Base-by-base conservation (phyloP, 2,113 vertebrate genomes). In the Dascyllus trimaculatus region DNA sequence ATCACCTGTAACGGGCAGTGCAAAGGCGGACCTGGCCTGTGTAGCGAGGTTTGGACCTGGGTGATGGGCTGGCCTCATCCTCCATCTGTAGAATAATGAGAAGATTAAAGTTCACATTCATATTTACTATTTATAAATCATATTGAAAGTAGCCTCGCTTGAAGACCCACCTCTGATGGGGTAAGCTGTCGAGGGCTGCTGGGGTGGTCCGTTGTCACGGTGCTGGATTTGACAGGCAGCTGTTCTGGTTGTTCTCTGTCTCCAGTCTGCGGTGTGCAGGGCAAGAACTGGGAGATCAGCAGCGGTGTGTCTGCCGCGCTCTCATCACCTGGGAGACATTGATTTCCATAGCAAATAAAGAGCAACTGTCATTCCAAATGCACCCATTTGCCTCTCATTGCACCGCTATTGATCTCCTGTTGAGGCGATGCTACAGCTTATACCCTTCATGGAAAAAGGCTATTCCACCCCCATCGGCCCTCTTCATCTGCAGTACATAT, bases 21-120 rank as follows among this genome's bases (percentile, higher is more conserved):
- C 98, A 99, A 87, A 99, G 96, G 80, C 96, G 98, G 80, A 98
- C 97, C 89, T 97, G 98, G 89, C 97, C 97, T 80, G 96, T 97
- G 93, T 98, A 97, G 88, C 96, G 96, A 91, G 96, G 94, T 94
- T 96, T 98, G 92, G 97, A 95, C 88, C 91, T 92, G 91, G 96
- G 93, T 90, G 93, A 95, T 75, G 95, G 94, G 82, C 92, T 96
- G 86, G 85, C 93, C 92, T 97, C 96, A 95, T 97, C 93, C 87
- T 98, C 98, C 98, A 99, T 99, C 98, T 99, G 77, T 3, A 61
- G 7, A 51, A 40, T 56, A 59, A 54, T 26, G 72, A 32, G 2
- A 46, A 17, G 43, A 48, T 32, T n/a, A 25, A 49, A 49, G 13
- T 13, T 43, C 11, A 43, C 11, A 14, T 43, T 15, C 3, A 43